Conservation (phyloP, 2,797 vertebrate species). For the Oreonectes daqikongensis region DNA sequence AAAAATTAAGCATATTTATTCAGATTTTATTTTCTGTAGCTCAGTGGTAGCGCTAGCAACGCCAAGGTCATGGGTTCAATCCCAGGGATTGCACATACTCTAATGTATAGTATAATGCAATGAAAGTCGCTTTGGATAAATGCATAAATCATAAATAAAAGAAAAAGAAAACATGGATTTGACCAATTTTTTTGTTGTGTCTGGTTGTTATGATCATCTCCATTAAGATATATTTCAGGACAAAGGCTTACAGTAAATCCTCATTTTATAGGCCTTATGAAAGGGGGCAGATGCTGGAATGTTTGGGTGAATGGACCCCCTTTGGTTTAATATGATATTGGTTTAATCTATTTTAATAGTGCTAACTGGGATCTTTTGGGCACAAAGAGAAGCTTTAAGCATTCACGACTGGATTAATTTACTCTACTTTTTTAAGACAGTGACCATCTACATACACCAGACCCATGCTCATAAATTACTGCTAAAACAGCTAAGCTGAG, state of each 20-base stretch:
- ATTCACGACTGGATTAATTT: slow-evolving; percentile 15
- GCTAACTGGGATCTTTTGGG: background rate
- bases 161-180: no score
- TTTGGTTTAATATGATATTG: slow-evolving; percentile 12
- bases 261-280: slow-evolving; percentile 13
- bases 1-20: no score
- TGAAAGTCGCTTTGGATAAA: no score
- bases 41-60: no score
- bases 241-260: background rate
- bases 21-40: background rate
- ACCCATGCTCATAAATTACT: slow-evolving; percentile 9
- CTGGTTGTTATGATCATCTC: slow-evolving; percentile 9
- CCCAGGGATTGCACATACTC: no score
- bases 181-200: background rate
- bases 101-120: no score
- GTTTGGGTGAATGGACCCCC: background rate
- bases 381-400: slow-evolving; percentile 5
- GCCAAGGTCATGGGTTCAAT: no score
- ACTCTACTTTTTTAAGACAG: background rate
- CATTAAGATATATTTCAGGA: background rate
- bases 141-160: no score
- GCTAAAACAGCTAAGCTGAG: slow-evolving; percentile 16
- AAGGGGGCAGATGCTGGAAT: background rate
- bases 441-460: background rate
- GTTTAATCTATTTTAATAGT: slow-evolving; percentile 17